These are phyloP conservation scores for Lophotis ruficrista DNA, from an alignment of 2,113 vertebrate genomes.

Conservation along the genomic window DNA sequence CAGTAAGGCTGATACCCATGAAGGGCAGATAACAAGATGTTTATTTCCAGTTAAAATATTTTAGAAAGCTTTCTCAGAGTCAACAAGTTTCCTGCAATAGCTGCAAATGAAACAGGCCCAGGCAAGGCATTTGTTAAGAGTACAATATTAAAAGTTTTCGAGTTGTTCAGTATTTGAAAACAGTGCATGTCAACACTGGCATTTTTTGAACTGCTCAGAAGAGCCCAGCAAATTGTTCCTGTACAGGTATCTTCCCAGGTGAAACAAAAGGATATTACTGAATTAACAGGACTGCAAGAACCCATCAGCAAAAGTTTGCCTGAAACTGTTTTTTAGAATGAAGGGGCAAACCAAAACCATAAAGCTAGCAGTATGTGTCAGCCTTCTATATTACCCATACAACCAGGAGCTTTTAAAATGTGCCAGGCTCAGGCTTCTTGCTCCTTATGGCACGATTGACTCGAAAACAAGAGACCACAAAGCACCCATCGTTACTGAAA, in stretches of 20 bases:
- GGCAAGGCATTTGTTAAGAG: background rate
- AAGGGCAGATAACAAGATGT: background rate
- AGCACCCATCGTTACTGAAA: background rate
- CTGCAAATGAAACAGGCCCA: background rate
- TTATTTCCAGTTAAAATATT: background rate
- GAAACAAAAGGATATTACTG: conserved; percentile 54
- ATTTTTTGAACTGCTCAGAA: background rate
- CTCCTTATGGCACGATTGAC: background rate
- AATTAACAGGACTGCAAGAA: conserved; percentile 37
- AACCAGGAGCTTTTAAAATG: conserved; percentile 9
- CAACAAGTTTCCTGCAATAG: background rate
- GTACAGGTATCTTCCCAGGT: background rate
- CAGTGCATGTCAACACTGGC: background rate
- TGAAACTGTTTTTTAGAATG: conserved; percentile 52
- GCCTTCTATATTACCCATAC: background rate
- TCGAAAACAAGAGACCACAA: conserved; percentile 14
- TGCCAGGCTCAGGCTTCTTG: conserved; percentile 32
- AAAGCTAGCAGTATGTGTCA: conserved; percentile 49
- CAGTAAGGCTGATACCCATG: background rate
- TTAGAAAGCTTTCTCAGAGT: background rate
- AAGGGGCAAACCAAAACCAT: conserved; percentile 49
- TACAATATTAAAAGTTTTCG: background rate
- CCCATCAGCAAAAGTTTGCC: conserved; percentile 39
- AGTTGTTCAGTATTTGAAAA: background rate
- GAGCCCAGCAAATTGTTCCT: background rate